Base-by-base conservation (phyloP, 2,113 vertebrate genomes). In the Crotalus horridus region DNA sequence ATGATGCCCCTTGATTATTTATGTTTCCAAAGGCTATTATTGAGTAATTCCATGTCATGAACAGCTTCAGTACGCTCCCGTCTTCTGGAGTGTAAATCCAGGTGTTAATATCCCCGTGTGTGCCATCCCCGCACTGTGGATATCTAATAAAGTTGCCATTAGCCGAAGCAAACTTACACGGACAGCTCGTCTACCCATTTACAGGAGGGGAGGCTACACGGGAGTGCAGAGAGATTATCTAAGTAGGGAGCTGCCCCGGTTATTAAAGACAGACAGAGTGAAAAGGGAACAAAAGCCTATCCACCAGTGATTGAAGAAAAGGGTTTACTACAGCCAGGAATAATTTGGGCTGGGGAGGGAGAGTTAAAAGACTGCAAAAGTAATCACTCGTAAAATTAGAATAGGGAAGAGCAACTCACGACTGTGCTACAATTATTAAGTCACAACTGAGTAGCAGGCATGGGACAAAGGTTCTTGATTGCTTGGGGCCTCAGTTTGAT, bases 1-100 rank as follows among this genome's bases (percentile, higher is more conserved):
- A 98, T 97, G 96, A 97, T 97, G 95, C 95, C 97, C 97, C 97
- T 97, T 97, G 97, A 98, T 98, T 98, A 98, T 98, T 98, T 98
- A 98, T 98, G 96, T 97, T 98, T 98, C 97, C 94, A 96, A 96
- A 96, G 95, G 96, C 97, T 97, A 97, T 98, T 97, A 98, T 97
- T 97, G 97, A 97, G 98, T 98, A 97, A 98, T 98, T 97, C 96
- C 94, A 93, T 93, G 92, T 97, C 94, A 97, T 96, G 97, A 97
- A 97, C 97, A 97, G 97, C 97, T 97, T 97, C 96, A 39, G 94
- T 97, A 96, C 95, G 94, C 93, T 97, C 95, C 95, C 90, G 96
- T 96, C 96, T 97, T 93, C 95, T 96, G 94, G 97, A 97, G 96
- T 98, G 96, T 97, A 98, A 98, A 98, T 98, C 97, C 97, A 98